Evolutionary conservation across 2,113 vertebrate species (phyloP).

Genomic region (Upupa epops): DNA sequence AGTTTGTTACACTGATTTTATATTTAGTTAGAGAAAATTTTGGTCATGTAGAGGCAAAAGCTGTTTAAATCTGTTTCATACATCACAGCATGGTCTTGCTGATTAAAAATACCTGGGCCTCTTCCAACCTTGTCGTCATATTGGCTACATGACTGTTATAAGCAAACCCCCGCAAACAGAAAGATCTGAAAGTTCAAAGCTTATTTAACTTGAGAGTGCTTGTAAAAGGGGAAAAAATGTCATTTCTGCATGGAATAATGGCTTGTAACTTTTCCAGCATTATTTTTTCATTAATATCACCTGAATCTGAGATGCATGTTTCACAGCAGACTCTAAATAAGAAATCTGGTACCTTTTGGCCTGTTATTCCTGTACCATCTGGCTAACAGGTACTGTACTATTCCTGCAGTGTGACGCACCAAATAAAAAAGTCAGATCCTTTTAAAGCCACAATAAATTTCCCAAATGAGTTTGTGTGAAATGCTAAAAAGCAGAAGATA

Average conservation of each 20-base stretch:
- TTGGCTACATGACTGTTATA: slow-evolving; percentile 64
- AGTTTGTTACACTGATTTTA: slow-evolving; percentile 50
- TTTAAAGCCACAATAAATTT: slow-evolving; percentile 79
- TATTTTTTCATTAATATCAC: slow-evolving; percentile 74
- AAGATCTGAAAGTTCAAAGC: slow-evolving; percentile 77
- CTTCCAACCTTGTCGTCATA: slow-evolving; percentile 71
- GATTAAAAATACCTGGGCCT: slow-evolving; percentile 76
- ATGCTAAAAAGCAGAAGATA: slow-evolving; percentile 79
- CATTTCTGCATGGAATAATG: slow-evolving; percentile 74
- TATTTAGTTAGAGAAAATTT: slow-evolving; percentile 51
- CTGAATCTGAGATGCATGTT: slow-evolving; percentile 71
- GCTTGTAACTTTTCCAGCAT: slow-evolving; percentile 74
- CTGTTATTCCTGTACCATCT: slow-evolving; percentile 74
- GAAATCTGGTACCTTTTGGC: slow-evolving; percentile 75
- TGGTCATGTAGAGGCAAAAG: slow-evolving; percentile 47
- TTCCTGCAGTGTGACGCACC: slow-evolving; percentile 69
- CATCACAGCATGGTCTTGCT: slow-evolving; percentile 37
- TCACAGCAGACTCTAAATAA: slow-evolving; percentile 67
- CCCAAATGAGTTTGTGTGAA: slow-evolving; percentile 75
- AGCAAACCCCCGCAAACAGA: slow-evolving; percentile 65
- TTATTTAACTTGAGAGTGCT: slow-evolving; percentile 68
- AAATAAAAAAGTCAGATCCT: slow-evolving; percentile 79
- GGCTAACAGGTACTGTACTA: slow-evolving; percentile 76
- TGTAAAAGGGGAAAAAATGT: slow-evolving; percentile 71
- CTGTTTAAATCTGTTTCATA: slow-evolving; percentile 66